A percentile compares a stretch with the other conserved stretches of the same genome.
phyloP scores from a whole-genome alignment of 2,888 invertebrate species.

The Plebejus melissa region DNA sequence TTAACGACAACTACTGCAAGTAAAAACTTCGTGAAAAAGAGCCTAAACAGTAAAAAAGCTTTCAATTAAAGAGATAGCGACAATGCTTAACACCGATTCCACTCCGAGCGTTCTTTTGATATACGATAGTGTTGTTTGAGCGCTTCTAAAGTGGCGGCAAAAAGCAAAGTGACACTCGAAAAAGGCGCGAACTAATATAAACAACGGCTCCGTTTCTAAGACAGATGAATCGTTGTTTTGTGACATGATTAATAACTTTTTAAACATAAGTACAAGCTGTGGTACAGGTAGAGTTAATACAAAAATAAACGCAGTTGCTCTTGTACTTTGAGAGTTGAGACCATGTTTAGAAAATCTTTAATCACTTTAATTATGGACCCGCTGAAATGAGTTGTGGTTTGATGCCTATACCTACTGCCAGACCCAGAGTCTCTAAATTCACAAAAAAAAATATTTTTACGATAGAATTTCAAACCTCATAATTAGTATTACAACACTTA shows the following conservation, averaged over 20 bases:
- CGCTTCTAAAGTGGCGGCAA: constrained; percentile 62
- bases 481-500: no score
- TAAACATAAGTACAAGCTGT: not conserved
- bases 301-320: not conserved
- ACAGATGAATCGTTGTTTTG: constrained; percentile 46
- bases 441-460: no score
- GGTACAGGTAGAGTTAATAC: not conserved
- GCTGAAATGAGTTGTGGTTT: no score
- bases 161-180: constrained; percentile 77
- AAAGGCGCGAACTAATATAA: constrained; percentile 75
- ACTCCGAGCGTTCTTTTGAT: constrained; percentile 62
- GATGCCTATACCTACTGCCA: no score
- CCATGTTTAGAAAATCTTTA: not conserved
- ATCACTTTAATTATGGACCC: not conserved
- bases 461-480: no score
- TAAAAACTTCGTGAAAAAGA: constrained; percentile 51
- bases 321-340: not conserved
- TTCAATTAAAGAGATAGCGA: constrained; percentile 73
- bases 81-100: constrained; percentile 66
- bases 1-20: constrained; percentile 68
- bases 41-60: constrained; percentile 63
- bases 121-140: constrained; percentile 73
- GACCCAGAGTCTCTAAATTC: no score
- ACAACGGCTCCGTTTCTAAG: constrained; percentile 60
- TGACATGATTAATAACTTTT: constrained; percentile 30